Evolutionary conservation across 2,888 invertebrate genomes (phyloP), one percentile per base, ranked within the genome.

Genomic region (Drymonia ruficornis): DNA sequence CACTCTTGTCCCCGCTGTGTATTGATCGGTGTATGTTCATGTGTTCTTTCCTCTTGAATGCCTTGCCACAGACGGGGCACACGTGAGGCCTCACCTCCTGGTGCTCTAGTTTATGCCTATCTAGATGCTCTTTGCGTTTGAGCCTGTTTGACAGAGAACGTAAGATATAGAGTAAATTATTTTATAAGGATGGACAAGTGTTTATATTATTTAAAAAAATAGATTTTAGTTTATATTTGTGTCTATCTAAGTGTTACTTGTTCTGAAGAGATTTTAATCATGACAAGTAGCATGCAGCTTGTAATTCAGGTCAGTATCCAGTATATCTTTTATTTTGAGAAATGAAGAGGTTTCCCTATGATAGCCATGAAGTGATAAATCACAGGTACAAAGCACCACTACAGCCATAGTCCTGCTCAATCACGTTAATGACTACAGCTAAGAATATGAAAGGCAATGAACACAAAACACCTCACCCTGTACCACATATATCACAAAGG

Each of bases 21-120:
- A 97, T 97, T 46, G 96, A 95, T 67, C 94, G 94, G 79, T 97
- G 97, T 43, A 97, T 94, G 76, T 96, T 96, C 47, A 97, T 90
- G 74, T 97, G 97, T 76, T 97, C 97, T 87, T 96, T 96, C 71
- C 97, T 93, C 73, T 97, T 96, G 81, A 97, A 96, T 0, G 93
- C 96, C 77, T 96, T 96, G 81, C 95, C 94, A 74, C 96, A 96
- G 28, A 96, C 94, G 0, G 94, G 93, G 78, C 96, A 96, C 0
- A 95, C 94, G 67, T 96, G 95, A 0, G 96, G 96, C 64, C 96
- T 83, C 59, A 96, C 95, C 6, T 96, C 96, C 76, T 95, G 95
- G 74, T 96, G 96, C 5, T 96, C 96, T 40, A 96, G 87, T 70
- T 95, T 96, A 75, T 96, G 96, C 57, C 96, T 89, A 69, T 96